Evolutionary conservation across 2,113 vertebrate species (phyloP).

Genomic region (Indicator maculatus): DNA sequence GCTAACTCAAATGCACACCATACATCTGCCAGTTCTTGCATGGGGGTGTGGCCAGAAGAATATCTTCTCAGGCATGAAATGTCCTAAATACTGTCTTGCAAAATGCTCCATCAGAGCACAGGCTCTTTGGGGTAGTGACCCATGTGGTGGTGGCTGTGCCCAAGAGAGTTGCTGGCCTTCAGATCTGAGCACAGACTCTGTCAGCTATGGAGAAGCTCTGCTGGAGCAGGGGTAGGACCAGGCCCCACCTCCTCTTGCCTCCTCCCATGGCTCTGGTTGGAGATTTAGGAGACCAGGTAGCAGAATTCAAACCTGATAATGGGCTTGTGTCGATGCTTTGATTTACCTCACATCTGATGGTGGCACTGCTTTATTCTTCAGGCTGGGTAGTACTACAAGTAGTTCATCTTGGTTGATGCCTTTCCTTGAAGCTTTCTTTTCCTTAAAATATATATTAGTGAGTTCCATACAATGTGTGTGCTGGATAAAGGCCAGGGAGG

Average conservation of each 20-base stretch:
- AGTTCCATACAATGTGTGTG: not conserved
- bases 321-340: not conserved
- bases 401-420: not conserved
- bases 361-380: not conserved
- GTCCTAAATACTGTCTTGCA: not conserved
- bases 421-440: not conserved
- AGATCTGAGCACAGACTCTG: not conserved
- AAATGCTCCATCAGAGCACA: not conserved
- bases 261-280: not conserved
- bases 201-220: not conserved
- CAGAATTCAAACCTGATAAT: not conserved
- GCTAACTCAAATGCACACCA: not conserved
- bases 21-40: fast-evolving
- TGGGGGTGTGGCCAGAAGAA: not conserved
- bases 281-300: not conserved
- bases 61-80: not conserved
- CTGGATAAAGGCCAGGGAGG: not conserved
- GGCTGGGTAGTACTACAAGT: not conserved
- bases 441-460: not conserved
- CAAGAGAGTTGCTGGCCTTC: not conserved
- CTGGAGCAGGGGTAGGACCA: not conserved
- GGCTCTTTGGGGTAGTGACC: not conserved
- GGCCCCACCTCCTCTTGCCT: not conserved
- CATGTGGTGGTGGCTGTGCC: fast-evolving
- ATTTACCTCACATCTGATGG: not conserved